A percentile compares a stretch with the other conserved stretches of the same genome.
These are phyloP conservation scores for Poeciliopsis presidionis DNA, from an alignment of 2,797 vertebrate genomes.

Conservation along the genomic window DNA sequence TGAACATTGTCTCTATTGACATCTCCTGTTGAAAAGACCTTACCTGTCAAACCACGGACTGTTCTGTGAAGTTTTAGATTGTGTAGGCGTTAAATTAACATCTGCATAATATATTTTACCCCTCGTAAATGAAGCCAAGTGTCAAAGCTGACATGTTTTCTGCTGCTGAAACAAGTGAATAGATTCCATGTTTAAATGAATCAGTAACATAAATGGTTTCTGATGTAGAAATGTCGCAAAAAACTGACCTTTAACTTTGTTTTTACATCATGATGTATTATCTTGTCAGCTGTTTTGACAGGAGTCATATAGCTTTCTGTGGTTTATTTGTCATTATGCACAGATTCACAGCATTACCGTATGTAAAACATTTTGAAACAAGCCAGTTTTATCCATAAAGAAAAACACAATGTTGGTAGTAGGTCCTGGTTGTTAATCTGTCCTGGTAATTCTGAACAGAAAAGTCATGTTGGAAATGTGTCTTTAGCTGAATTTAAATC, in stretches of 20 bases:
- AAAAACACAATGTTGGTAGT: not conserved
- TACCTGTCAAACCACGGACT: not conserved
- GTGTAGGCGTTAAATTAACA: not conserved
- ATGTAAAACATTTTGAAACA: constrained; percentile 20
- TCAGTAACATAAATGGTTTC: constrained; percentile 44
- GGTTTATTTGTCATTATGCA: constrained; percentile 25
- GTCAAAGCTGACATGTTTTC: constrained; percentile 43
- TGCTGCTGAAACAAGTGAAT: constrained; percentile 24
- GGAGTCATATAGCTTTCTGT: constrained; percentile 18
- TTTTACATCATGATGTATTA: constrained; percentile 47
- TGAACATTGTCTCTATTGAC: not conserved
- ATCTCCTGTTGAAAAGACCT: not conserved
- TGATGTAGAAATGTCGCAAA: constrained; percentile 22
- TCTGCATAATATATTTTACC: not conserved
- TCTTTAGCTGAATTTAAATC: not conserved
- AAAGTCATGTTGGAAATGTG: not conserved
- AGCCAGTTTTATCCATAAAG: not conserved
- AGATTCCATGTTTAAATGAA: constrained; percentile 21
- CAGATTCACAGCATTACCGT: constrained; percentile 11
- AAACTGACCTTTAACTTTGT: constrained; percentile 39
- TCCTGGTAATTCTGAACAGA: not conserved
- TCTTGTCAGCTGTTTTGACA: constrained; percentile 29
- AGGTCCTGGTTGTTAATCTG: not conserved
- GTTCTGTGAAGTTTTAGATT: not conserved
- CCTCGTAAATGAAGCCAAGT: not conserved